These are phyloP conservation scores for Gadus chalcogrammus DNA, from an alignment of 2,113 vertebrate genomes.

Conservation along the genomic window DNA sequence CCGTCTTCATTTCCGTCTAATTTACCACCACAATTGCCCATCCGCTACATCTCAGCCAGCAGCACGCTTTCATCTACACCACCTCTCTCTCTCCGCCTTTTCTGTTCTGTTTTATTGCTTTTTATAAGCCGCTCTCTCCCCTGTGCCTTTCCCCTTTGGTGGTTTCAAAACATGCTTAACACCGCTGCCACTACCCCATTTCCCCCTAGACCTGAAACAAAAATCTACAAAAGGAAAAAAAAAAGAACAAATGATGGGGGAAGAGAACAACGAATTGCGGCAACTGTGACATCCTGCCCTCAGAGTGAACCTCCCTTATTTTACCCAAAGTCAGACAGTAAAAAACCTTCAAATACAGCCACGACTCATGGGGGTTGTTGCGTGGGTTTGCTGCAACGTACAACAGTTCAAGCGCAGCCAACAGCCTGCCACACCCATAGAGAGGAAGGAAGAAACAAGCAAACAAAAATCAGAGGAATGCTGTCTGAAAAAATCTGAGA, in stretches of 20 bases:
- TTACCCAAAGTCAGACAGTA: background rate
- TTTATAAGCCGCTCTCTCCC: background rate
- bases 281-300: background rate
- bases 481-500: constrained; percentile 3
- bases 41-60: background rate
- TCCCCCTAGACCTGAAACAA: background rate
- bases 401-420: constrained; percentile 13
- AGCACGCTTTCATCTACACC: background rate
- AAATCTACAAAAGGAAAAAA: background rate
- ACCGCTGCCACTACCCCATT: background rate
- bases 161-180: background rate
- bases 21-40: background rate
- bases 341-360: constrained; percentile 10
- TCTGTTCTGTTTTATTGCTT: background rate
- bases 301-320: constrained; percentile 2
- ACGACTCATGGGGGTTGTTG: constrained; percentile 8
- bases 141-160: background rate
- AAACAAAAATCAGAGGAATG: constrained; percentile 8
- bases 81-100: background rate
- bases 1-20: constrained; percentile 47
- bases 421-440: constrained; percentile 27
- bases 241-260: background rate
- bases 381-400: background rate
- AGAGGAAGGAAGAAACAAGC: background rate
- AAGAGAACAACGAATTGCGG: background rate